Evolutionary conservation across 35 echinoderm and acorn worm genomes (phyloP).

Genomic region (Lytechinus pictus): DNA sequence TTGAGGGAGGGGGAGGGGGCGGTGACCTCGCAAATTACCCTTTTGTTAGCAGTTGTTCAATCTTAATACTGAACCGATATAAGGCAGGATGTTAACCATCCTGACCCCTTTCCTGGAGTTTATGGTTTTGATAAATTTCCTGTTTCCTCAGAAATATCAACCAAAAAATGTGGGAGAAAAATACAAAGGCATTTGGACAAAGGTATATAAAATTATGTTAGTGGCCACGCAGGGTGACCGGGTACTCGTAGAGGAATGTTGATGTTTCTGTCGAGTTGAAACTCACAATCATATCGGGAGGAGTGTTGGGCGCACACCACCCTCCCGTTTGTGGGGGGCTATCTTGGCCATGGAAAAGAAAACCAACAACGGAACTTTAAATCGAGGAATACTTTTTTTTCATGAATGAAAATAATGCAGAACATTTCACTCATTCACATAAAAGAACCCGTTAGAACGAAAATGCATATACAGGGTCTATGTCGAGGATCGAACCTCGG

Average conservation of each 20-base stretch:
- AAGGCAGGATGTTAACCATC: neutral
- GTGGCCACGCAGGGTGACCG: neutral
- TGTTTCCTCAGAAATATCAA: neutral
- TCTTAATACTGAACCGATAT: neutral
- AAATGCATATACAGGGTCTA: no score
- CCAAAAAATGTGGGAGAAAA: neutral
- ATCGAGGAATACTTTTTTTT: no score
- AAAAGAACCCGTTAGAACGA: no score
- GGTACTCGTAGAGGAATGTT: neutral
- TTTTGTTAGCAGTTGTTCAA: neutral
- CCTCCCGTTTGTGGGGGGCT: no score
- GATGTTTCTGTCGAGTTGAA: neutral
- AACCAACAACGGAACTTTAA: no score
- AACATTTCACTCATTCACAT: no score
- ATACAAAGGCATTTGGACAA: neutral
- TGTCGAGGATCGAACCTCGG: no score
- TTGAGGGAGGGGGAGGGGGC: no score
- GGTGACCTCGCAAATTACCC: no score
- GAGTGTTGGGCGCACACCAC: no score
- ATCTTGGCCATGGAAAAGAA: no score
- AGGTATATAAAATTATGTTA: neutral
- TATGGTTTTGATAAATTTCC: neutral
- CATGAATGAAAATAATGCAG: no score
- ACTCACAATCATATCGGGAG: neutral
- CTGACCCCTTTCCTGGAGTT: neutral